Percentiles rank a stretch among this genome's conserved stretches.
Conservation (phyloP, 1,140 invertebrate genomes). For the Neuroterus valhalla region DNA sequence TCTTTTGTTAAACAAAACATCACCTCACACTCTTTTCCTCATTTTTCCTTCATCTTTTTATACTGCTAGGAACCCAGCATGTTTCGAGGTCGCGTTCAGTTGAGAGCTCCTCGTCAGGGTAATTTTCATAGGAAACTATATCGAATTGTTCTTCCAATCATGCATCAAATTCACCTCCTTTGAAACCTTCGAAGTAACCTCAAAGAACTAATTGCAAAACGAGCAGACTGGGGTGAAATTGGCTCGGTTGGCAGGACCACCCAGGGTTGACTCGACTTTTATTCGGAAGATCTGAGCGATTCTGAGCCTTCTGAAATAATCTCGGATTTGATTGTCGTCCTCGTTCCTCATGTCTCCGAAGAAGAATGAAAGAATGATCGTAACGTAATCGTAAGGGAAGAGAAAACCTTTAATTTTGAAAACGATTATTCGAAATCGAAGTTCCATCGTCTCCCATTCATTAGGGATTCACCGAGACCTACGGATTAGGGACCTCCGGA, state of each 20-base stretch:
- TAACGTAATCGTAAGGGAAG: not conserved
- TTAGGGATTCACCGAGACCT: constrained; percentile 48
- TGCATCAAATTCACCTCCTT: no score
- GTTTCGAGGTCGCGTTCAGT: no score
- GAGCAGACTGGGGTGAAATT: no score
- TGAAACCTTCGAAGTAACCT: no score
- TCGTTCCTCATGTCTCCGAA: not conserved
- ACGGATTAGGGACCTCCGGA: constrained; percentile 44
- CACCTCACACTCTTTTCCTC: no score
- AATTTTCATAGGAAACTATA: no score
- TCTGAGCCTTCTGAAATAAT: not conserved
- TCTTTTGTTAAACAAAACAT: no score
- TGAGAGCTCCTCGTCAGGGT: no score
- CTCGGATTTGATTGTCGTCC: not conserved
- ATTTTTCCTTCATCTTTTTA: no score
- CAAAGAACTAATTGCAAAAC: no score
- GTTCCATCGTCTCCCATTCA: constrained; percentile 37
- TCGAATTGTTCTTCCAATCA: no score
- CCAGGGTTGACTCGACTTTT: not conserved
- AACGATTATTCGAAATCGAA: constrained; percentile 44
- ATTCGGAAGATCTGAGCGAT: not conserved
- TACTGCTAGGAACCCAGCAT: no score
- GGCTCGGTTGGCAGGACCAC: not conserved
- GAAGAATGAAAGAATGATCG: not conserved
- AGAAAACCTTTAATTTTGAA: constrained; percentile 47